phyloP scores from a whole-genome alignment of 2,888 invertebrate genomes.

The Pharmacophagus antenor region DNA sequence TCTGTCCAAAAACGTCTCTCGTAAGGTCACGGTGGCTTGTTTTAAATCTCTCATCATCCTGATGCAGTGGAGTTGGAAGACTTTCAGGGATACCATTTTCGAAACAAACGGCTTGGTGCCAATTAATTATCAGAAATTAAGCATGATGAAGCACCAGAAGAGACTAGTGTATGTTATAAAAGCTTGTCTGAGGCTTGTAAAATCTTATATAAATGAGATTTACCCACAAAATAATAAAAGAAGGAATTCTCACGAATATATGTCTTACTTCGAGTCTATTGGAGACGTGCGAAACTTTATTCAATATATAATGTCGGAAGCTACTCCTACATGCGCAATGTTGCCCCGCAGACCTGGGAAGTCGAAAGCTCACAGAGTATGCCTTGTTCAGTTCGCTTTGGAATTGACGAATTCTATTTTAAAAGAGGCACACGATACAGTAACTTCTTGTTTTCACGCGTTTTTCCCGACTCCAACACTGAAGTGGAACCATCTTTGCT shows the following conservation, averaged over 20 bases:
- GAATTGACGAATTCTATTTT: constrained; percentile 87
- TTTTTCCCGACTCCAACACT: constrained; percentile 96
- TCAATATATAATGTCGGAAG: constrained; percentile 90
- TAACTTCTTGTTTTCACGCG: constrained; percentile 95
- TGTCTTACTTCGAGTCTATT: constrained; percentile 90
- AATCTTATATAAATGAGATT: constrained; percentile 94
- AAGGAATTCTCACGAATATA: constrained; percentile 82
- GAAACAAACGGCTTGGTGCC: constrained; percentile 68
- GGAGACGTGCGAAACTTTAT: constrained; percentile 91
- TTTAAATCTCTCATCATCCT: constrained; percentile 91
- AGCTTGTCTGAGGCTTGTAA: constrained; percentile 89
- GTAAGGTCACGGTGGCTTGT: constrained; percentile 91
- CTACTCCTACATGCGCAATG: constrained; percentile 61
- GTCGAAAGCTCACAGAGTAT: constrained; percentile 61
- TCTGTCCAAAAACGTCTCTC: constrained; percentile 91
- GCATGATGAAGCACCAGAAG: constrained; percentile 86
- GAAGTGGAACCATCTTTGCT: constrained; percentile 96
- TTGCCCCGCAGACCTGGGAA: constrained; percentile 61
- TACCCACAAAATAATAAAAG: constrained; percentile 87
- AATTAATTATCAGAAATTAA: constrained; percentile 76
- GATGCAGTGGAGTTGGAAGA: constrained; percentile 96
- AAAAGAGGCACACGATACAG: constrained; percentile 94
- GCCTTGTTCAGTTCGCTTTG: constrained; percentile 72
- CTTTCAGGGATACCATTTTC: constrained; percentile 81
- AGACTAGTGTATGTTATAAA: constrained; percentile 92